Evolutionary conservation across 2,113 vertebrate species (phyloP).

Genomic region (Tichodroma muraria): DNA sequence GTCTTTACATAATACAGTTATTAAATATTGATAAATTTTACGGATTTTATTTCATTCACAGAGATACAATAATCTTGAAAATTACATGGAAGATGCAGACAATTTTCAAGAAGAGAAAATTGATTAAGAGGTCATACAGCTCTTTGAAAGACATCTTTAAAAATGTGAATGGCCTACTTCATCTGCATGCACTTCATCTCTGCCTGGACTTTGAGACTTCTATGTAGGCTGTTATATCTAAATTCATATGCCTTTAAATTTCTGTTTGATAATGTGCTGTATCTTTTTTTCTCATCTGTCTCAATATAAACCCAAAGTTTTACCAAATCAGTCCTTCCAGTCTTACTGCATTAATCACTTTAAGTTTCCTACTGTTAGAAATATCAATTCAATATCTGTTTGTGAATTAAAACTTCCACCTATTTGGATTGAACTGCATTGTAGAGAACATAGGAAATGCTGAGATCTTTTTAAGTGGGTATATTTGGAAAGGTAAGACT

Average conservation of each 20-base stretch:
- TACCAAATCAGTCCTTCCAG: background rate
- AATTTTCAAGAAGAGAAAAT: constrained; percentile 81
- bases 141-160: constrained; percentile 35
- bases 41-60: constrained; percentile 58
- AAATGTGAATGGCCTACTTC: background rate
- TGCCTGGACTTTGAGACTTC: background rate
- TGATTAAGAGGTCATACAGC: constrained; percentile 53
- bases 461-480: background rate
- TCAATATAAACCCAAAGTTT: background rate
- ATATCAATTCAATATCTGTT: background rate
- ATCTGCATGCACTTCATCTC: background rate
- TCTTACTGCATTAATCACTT: background rate
- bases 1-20: background rate
- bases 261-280: background rate
- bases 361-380: background rate
- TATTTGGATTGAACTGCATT: background rate
- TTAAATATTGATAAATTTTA: background rate
- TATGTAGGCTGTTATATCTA: background rate
- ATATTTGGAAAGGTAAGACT: background rate
- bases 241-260: background rate
- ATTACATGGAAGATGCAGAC: constrained; percentile 73
- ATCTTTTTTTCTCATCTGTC: background rate
- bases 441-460: background rate
- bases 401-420: background rate
- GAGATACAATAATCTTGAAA: constrained; percentile 73